Base-by-base conservation (phyloP, 2,888 invertebrate genomes). In the Pardosa pseudoannulata region DNA sequence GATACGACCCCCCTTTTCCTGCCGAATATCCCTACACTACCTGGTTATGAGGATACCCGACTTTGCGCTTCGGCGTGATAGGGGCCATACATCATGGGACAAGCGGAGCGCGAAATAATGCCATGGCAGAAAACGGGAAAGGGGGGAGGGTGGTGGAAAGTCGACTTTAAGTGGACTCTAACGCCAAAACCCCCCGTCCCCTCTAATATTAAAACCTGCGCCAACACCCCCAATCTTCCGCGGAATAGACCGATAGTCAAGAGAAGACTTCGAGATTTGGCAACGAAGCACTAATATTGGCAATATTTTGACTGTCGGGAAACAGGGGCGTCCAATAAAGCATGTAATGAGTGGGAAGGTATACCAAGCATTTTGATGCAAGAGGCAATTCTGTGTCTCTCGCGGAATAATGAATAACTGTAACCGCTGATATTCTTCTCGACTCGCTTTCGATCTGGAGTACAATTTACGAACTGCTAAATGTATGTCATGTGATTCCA, bases 51-150 rank as follows among this genome's bases (percentile, higher is more conserved):
- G 56, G 56, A 56, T 56, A 23, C 56, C 23, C 19, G 3, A 78
- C 78, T 85, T 85, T 74, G 79, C 85, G 85, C 85, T 72, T 70
- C 79, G 74, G 56, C 23, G 16, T 56, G 56, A 56, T 56, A 56
- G 56, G 23, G 23, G 56, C 23, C 56, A 56, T 56, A 23, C 56
- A 79, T 86, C 85, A 86, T 68, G 70, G 27, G 31, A 32, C 31
- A 79, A 73, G 85, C 79, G 79, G 72, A 67, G 83, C 72, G 67
- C 83, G 78, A 78, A 78, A 85, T 86, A 86, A 86, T 73, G 79
- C 67, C 68, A 67, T 31, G 83, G 71, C 46, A 68, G 64, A 11
- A 46, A 16, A 16, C 1, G 41, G 9, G 41, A 27, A 32, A 32
- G 31, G 68, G 9, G 28, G 78, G 72, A 65, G 71, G 67, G 62